Evolutionary conservation across 2,797 vertebrate genomes (phyloP).

Genomic region (Aotus griseimembra): DNA sequence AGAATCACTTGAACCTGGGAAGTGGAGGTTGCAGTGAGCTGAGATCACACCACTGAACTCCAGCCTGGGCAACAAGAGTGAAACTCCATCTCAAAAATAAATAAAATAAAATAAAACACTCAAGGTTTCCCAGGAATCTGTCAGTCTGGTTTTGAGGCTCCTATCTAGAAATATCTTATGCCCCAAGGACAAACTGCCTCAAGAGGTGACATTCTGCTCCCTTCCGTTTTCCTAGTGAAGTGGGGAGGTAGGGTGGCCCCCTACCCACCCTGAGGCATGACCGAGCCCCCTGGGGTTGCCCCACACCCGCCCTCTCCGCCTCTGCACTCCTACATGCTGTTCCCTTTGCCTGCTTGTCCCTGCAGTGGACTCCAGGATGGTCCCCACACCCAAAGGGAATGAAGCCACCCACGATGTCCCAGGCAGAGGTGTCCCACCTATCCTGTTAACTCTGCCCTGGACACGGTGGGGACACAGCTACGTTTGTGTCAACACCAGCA

Average conservation of each 20-base stretch:
- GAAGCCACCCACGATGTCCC: neutral
- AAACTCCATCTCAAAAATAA: neutral
- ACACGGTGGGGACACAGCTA: rapidly evolving
- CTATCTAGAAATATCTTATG: too few species aligned
- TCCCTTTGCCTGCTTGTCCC: neutral
- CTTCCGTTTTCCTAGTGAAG: neutral
- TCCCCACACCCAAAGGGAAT: neutral
- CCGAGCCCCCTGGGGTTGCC: too few species aligned
- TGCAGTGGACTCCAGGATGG: neutral
- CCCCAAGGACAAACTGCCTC: neutral
- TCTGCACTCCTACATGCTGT: neutral
- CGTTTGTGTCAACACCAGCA: neutral
- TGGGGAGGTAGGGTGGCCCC: neutral
- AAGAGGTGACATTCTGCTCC: too few species aligned
- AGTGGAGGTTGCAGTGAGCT: neutral
- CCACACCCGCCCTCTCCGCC: neutral
- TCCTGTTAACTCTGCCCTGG: neutral
- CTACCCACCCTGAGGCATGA: too few species aligned
- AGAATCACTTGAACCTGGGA: neutral
- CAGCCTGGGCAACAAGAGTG: neutral
- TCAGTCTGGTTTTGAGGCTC: neutral
- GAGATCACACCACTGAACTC: neutral
- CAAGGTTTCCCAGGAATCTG: neutral
- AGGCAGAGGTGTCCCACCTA: neutral
- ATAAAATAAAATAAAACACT: neutral